Evolutionary conservation across 35 echinoderm and acorn worm species (phyloP).

Genomic region (Stichopus chloronotus): DNA sequence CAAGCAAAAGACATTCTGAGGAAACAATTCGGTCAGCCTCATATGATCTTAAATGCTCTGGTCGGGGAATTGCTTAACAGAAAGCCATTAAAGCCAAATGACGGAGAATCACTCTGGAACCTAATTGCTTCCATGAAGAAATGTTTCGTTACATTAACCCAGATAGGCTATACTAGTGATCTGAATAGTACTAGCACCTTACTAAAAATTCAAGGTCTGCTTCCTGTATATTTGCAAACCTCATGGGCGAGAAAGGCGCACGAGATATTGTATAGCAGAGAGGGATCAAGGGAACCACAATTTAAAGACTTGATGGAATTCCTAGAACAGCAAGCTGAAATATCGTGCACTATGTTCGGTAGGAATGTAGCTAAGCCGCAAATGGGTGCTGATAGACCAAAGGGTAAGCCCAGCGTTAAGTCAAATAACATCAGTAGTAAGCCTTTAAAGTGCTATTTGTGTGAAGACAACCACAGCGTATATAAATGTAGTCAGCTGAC

Average conservation of each 20-base stretch:
- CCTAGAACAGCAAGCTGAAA: constrained; percentile 41
- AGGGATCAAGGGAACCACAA: constrained; percentile 10
- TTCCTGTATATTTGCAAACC: constrained; percentile 12
- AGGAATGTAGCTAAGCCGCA: background rate
- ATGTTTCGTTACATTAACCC: constrained; percentile 36
- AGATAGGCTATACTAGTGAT: constrained; percentile 52
- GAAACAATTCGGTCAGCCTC: constrained; percentile 56
- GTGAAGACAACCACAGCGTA: background rate
- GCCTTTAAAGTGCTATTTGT: background rate
- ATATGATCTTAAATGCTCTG: background rate
- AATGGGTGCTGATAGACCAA: background rate
- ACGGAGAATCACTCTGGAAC: constrained; percentile 39
- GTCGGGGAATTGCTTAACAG: background rate
- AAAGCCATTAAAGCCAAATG: constrained; percentile 20
- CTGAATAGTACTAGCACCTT: constrained; percentile 44
- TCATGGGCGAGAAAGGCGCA: background rate
- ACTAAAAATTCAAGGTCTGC: constrained; percentile 27
- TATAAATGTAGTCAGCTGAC: background rate
- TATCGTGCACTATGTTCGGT: constrained; percentile 49
- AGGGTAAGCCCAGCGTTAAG: background rate
- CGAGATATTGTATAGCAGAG: background rate
- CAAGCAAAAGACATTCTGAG: constrained; percentile 65
- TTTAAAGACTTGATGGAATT: constrained; percentile 61
- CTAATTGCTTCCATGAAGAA: constrained; percentile 37
- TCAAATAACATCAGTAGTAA: background rate